Evolutionary conservation across 2,888 invertebrate genomes (phyloP).

Genomic region (Lasioglossum zephyrum): DNA sequence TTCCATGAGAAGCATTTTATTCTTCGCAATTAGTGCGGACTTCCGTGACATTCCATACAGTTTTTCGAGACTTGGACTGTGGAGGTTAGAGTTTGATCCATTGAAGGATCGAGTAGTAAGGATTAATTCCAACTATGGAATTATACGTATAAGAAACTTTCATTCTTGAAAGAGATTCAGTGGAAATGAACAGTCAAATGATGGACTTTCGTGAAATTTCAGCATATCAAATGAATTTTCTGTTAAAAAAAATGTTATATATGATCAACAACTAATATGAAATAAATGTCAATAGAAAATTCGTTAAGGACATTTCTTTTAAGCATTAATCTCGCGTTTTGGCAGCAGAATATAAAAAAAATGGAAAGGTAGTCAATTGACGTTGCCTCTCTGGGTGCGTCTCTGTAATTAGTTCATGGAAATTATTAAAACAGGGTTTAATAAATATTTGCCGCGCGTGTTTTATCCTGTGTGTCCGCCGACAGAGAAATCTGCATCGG

Average conservation of each 20-base stretch:
- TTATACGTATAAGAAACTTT: neutral
- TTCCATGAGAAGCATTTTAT: neutral
- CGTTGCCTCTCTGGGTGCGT: too few species aligned
- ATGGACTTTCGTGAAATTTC: too few species aligned
- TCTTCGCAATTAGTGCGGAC: neutral
- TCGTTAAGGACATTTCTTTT: too few species aligned
- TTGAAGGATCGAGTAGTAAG: neutral
- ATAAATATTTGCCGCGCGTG: constrained; percentile 34
- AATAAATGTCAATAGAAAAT: too few species aligned
- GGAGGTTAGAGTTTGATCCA: neutral
- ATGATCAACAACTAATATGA: too few species aligned
- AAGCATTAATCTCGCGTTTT: too few species aligned
- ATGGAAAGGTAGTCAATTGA: neutral
- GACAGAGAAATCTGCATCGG: constrained; percentile 51
- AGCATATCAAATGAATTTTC: too few species aligned
- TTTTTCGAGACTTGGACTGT: neutral
- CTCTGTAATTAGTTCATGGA: neutral
- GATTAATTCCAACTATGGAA: neutral
- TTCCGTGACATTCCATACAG: neutral
- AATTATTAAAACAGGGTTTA: constrained; percentile 9
- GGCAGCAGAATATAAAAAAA: neutral
- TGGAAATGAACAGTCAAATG: neutral
- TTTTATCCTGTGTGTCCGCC: constrained; percentile 28
- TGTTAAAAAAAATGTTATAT: too few species aligned
- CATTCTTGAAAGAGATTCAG: too few species aligned